phyloP scores from a whole-genome alignment of 2,888 invertebrate species.

The Aphrophora alni region DNA sequence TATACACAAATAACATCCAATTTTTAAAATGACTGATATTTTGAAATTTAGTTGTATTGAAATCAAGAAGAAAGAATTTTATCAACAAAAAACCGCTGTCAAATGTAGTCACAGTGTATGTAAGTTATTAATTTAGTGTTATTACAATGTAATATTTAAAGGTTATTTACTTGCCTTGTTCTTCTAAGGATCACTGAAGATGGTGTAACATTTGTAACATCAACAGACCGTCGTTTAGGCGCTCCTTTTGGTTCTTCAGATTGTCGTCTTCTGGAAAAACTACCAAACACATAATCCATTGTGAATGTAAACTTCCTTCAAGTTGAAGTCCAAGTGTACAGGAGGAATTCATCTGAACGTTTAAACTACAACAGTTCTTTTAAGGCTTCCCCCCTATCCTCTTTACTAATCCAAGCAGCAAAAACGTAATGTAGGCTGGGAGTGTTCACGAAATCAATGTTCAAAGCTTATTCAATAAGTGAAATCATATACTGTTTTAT shows the following conservation, averaged over 20 bases:
- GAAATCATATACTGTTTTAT: too few relatives aligned
- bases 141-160: too few relatives aligned
- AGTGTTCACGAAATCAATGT: neutral
- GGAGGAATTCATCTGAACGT: too few relatives aligned
- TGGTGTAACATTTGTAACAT: constrained; percentile 7
- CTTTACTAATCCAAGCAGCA: neutral
- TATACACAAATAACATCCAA: too few relatives aligned
- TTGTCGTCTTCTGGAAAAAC: constrained; percentile 27
- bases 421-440: too few relatives aligned
- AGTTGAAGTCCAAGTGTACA: neutral
- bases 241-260: constrained; percentile 27
- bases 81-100: too few relatives aligned
- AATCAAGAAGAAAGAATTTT: too few relatives aligned
- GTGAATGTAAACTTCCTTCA: neutral
- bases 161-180: constrained; percentile 18
- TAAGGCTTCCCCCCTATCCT: neutral
- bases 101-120: too few relatives aligned
- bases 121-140: too few relatives aligned
- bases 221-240: constrained; percentile 28
- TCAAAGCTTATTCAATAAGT: neutral
- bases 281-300: constrained; percentile 32
- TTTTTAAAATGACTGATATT: too few relatives aligned
- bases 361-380: neutral
- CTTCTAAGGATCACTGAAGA: constrained; percentile 6
- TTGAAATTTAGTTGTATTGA: too few relatives aligned